Conservation (phyloP, 2,888 invertebrate species). For the Phaedon cochleariae region DNA sequence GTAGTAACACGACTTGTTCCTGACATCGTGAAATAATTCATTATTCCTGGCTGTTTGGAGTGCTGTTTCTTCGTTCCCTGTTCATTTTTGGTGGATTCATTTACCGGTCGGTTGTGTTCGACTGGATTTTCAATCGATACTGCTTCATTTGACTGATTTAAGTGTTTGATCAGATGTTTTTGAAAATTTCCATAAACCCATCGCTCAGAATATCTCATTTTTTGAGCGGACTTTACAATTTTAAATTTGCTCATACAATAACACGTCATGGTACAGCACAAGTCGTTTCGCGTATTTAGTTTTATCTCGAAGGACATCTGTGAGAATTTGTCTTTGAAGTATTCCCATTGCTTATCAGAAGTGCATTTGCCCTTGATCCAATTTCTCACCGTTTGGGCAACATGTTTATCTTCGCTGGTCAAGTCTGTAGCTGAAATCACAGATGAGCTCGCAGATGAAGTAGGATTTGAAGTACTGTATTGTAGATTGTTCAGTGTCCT, state of each 20-base stretch:
- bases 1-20: too few species aligned
- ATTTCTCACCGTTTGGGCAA: background rate
- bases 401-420: background rate
- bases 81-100: background rate
- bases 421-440: background rate
- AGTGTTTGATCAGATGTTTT: too few species aligned
- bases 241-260: background rate
- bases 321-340: background rate
- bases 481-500: background rate
- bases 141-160: too few species aligned
- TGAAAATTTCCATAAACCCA: background rate
- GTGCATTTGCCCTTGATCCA: background rate
- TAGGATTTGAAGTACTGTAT: background rate
- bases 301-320: background rate
- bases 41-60: too few species aligned
- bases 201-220: background rate
- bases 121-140: too few species aligned
- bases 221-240: background rate
- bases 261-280: background rate
- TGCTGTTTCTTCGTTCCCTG: background rate
- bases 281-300: background rate
- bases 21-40: too few species aligned
- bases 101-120: too few species aligned
- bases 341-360: background rate
- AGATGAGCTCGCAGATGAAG: background rate